A percentile compares a stretch with the other conserved stretches of the same genome.
Evolutionary conservation across 2,113 vertebrate species (phyloP).

Genomic region (Dermatemys mawii): DNA sequence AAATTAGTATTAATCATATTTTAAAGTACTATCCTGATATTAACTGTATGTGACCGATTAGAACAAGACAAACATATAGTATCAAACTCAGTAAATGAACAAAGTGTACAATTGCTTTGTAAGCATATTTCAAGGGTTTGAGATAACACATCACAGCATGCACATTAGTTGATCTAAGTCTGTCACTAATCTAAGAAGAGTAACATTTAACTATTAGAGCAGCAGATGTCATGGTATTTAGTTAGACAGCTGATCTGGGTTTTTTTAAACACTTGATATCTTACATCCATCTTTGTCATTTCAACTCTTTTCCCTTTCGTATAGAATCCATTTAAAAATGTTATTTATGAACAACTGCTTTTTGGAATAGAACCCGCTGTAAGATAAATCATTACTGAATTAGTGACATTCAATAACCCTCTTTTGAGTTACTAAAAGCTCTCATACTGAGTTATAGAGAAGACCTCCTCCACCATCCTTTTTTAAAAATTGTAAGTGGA

Average conservation of each 20-base stretch:
- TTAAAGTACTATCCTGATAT: not conserved
- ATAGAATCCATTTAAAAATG: not conserved
- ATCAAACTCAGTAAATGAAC: not conserved
- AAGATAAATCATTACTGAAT: not conserved
- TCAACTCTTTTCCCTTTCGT: not conserved
- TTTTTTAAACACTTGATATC: not conserved
- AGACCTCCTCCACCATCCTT: not conserved
- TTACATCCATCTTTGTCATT: not conserved
- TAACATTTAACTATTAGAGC: not conserved
- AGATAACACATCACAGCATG: not conserved
- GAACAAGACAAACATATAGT: not conserved
- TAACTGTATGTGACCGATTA: not conserved
- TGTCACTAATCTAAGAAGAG: not conserved
- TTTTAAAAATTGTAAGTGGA: conserved; percentile 22
- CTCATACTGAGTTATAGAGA: not conserved
- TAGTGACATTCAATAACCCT: not conserved
- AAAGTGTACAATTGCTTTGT: not conserved
- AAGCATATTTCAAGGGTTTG: not conserved
- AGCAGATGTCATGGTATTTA: not conserved
- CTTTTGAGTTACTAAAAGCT: not conserved
- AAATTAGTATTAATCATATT: not conserved
- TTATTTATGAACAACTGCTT: not conserved
- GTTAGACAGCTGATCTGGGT: not conserved
- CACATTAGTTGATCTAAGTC: not conserved
- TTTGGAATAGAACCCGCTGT: not conserved